Base-by-base conservation (phyloP, 2,797 vertebrate genomes). In the Tenualosa thibaudeaui region DNA sequence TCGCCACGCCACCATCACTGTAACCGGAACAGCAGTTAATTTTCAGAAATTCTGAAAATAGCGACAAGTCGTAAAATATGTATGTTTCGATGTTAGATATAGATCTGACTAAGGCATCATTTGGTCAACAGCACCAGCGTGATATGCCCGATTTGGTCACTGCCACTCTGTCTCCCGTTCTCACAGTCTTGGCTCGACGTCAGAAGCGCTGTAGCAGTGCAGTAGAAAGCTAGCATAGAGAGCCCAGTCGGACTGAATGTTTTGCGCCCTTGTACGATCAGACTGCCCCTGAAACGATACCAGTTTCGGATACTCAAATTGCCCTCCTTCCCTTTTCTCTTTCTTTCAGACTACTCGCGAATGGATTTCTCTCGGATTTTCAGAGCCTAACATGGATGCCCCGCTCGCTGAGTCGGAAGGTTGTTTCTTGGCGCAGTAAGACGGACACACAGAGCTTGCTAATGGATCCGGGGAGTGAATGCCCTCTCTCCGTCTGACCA, bases 341-440 rank as follows among this genome's bases (percentile, higher is more conserved):
- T 93, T 96, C 92, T 95, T 94, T 89, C 95, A 97, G 96, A 93
- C 94, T 93, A 83, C 82, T 89, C 91, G 94, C 92, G 93, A 95
- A 96, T 96, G 97, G 96, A 97, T 97, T 94, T 95, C 95, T 95
- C 93, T 93, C 91, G 95, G 96, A 96, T 95, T 95, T 95, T 91
- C 91, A 92, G 91, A 90, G 94, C 93, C 93, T 97, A 96, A 96
- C 96, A 98, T 98, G 98, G 98, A 98, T 93, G 96, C 96, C 95
- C 96, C 95, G 96, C 96, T 96, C 96, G 94, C 96, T 95, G 95
- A 96, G 94, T 95, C 93, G 94, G 96, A 97, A 96, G 96, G 94
- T 94, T 95, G 93, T 91, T 96, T 93, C 95, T 96, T 97, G 97
- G 96, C 95, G 97, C 97, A 98, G 97, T 99, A 96, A 98, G 95